Percentiles rank a stretch among this genome's conserved stretches.
These are phyloP conservation scores for Pseudopleuronectes americanus DNA, from an alignment of 2,797 vertebrate species.

Conservation along the genomic window DNA sequence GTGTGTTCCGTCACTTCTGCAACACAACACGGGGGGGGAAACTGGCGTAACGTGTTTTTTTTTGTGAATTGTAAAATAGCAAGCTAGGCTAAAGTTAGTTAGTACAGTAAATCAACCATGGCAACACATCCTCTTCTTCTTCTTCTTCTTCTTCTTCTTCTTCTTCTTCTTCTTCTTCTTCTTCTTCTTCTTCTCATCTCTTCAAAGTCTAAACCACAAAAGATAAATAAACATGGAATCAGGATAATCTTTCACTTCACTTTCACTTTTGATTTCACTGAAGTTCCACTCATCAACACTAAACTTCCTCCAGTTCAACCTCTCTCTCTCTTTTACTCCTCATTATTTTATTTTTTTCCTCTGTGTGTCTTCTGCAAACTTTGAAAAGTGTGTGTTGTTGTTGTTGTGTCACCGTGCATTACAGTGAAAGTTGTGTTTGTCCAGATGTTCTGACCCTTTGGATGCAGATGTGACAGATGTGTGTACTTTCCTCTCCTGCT, in stretches of 20 bases:
- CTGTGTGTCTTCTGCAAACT: too few relatives aligned
- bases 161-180: too few relatives aligned
- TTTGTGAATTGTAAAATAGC: not conserved
- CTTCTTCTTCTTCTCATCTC: too few relatives aligned
- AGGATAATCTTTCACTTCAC: not conserved
- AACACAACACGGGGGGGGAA: too few relatives aligned
- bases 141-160: too few relatives aligned
- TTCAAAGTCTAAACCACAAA: too few relatives aligned
- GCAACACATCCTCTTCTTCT: not conserved
- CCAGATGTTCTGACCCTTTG: slow-evolving; percentile 2
- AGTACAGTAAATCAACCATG: too few relatives aligned
- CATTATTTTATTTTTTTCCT: not conserved
- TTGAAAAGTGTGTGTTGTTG: not conserved
- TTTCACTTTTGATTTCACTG: not conserved
- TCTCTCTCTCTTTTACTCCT: too few relatives aligned
- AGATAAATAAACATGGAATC: too few relatives aligned
- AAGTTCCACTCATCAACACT: too few relatives aligned
- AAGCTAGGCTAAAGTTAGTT: not conserved
- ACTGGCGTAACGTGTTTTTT: too few relatives aligned
- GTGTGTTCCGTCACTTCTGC: not conserved
- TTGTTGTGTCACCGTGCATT: not conserved
- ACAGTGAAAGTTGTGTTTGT: not conserved
- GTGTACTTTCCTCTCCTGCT: slow-evolving; percentile 5
- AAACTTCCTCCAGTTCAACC: not conserved
- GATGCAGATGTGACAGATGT: slow-evolving; percentile 10